These are phyloP conservation scores for Strix uralensis DNA, from an alignment of 2,113 vertebrate genomes.

Conservation along the genomic window DNA sequence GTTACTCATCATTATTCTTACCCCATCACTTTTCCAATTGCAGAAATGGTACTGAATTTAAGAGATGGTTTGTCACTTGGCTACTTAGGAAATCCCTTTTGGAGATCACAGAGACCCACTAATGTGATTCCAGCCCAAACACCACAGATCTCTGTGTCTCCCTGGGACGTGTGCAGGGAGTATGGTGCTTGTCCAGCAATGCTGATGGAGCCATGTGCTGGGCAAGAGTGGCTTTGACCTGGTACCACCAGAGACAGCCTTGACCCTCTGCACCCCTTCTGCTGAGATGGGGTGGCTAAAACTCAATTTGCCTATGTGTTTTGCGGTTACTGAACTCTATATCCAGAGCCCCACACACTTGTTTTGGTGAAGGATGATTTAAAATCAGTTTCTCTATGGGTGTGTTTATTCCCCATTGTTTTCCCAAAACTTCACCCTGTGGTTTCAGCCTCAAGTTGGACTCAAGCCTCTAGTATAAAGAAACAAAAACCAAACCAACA, in stretches of 20 bases:
- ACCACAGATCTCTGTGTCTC: not conserved
- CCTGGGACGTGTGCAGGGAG: rapidly evolving
- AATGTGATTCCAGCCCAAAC: not conserved
- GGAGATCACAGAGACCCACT: not conserved
- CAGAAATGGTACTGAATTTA: not conserved
- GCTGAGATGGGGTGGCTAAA: not conserved
- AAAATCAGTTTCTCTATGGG: not conserved
- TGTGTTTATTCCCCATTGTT: not conserved
- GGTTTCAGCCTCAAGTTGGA: not conserved
- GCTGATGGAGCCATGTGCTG: not conserved
- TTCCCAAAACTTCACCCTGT: not conserved
- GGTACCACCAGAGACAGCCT: not conserved
- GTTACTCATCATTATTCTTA: rapidly evolving
- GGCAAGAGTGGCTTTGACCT: not conserved
- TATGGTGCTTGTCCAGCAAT: not conserved
- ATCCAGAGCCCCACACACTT: not conserved
- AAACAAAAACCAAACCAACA: not conserved
- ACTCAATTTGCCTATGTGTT: rapidly evolving
- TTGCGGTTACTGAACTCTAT: not conserved
- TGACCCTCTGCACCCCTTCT: not conserved
- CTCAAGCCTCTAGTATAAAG: not conserved
- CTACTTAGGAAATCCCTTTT: not conserved
- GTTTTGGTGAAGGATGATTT: not conserved
- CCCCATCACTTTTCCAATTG: rapidly evolving
- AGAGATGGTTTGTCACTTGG: not conserved